Percentiles rank a stretch among this genome's conserved stretches.
Conservation (phyloP, 2,888 invertebrate genomes). For the Cantharis rustica region DNA sequence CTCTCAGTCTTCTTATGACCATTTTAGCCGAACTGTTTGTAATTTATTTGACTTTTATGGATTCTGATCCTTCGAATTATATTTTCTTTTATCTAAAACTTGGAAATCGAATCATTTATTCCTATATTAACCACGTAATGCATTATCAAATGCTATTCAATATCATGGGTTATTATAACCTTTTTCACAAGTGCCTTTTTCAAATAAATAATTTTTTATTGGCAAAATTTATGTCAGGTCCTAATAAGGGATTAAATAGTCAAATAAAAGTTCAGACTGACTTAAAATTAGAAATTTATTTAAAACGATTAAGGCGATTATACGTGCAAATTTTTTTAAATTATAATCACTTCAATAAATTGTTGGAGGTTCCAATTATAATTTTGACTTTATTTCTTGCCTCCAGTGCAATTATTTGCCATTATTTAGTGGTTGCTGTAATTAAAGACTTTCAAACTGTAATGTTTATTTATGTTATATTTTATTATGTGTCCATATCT, state of each 20-base stretch:
- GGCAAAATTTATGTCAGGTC: not conserved
- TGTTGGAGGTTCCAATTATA: not conserved
- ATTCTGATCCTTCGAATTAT: not conserved
- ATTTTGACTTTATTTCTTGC: not conserved
- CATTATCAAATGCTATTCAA: not conserved
- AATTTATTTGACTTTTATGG: not conserved
- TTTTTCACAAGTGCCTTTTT: not conserved
- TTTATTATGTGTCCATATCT: not conserved
- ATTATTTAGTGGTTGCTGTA: not conserved
- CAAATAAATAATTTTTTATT: not conserved
- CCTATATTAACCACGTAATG: not conserved
- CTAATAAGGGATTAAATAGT: not conserved
- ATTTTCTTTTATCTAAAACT: not conserved
- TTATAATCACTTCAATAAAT: not conserved
- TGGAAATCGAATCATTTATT: not conserved
- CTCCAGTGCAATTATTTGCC: not conserved
- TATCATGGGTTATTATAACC: not conserved
- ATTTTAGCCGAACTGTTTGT: not conserved
- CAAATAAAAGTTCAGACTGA: not conserved
- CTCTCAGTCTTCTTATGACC: not conserved
- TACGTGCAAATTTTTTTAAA: not conserved
- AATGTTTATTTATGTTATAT: not conserved
- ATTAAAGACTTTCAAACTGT: not conserved
- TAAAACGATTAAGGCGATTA: not conserved
- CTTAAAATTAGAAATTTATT: not conserved